Evolutionary conservation across 23 tunicate species (phyloP), one percentile per base, ranked within the genome.

Genomic region (Ciona savignyi): DNA sequence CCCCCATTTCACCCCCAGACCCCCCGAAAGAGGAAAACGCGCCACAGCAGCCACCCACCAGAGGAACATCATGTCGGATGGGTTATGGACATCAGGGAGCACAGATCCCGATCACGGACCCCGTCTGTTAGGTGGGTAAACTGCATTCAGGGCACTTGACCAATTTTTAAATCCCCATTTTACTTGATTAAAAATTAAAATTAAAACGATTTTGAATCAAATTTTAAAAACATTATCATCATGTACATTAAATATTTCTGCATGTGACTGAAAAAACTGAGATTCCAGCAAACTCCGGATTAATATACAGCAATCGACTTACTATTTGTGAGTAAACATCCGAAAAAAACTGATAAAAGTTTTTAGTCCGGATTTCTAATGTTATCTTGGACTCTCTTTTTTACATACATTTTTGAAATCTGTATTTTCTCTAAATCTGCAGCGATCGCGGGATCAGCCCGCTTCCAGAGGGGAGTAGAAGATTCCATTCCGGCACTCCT

Each of bases 41-140:
- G 97, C 3, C 97, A 91, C 77, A 89, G 96, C 62, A 71, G 75
- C 34, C 90, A 91, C 67, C 97, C 97, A 1, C 88, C 87, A 1
- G 83, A 91, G 63, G 97, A 91, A 69, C 66, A 76, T 33, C 87
- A 91, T 65, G 86, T 91, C 28, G 97, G 97, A 3, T 91, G 86
- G 87, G 91, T 91, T 29, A 81, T 91, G 86, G 91, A 88, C 63
- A 88, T 60, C 21, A 62, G 89, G 70, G 89, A 83, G 65, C 90
- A 89, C 49, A 68, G 87, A 69, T 71, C 81, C 32, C 60, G 96
- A 48, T 89, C 96, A 2, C 69, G 81, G 26, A 82, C 96, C n/a
- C 83, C 96, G n/a, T 88, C 96, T 32, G 72, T 70, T 29, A 80
- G 87, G 96, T 88, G 31, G 49, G 35, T 65, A 42, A 6, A 42